A percentile compares a stretch with the other conserved stretches of the same genome.
Evolutionary conservation across 2,113 vertebrate genomes (phyloP).

Genomic region (Urocitellus parryii): DNA sequence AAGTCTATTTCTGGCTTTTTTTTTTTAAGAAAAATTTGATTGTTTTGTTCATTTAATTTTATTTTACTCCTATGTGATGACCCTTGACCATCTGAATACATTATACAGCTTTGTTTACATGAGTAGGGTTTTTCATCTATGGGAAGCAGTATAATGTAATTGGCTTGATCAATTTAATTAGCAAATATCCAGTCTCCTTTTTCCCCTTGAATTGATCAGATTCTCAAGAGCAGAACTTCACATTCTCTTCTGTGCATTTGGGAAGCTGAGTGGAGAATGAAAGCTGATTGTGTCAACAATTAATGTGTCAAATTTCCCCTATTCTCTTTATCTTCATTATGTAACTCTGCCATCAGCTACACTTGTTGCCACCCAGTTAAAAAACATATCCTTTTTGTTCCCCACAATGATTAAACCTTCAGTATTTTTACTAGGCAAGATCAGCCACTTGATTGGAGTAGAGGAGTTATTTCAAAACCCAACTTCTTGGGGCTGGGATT

Average conservation of each 20-base stretch:
- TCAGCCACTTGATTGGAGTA: constrained; percentile 3
- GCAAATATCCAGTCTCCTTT: neutral
- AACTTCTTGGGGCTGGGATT: neutral
- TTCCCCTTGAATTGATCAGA: neutral
- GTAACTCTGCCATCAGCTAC: neutral
- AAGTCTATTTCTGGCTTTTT: neutral
- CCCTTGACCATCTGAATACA: neutral
- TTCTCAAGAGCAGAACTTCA: neutral
- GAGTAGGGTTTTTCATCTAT: constrained; percentile 5
- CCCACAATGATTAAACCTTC: constrained; percentile 40
- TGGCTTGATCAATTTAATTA: neutral
- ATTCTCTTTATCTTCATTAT: neutral
- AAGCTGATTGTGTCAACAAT: constrained; percentile 18
- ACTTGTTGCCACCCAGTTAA: neutral
- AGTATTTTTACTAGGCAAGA: neutral
- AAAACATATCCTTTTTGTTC: neutral
- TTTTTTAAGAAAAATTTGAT: neutral
- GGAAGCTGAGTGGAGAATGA: constrained; percentile 17
- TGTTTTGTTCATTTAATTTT: constrained; percentile 42
- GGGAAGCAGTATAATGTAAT: neutral
- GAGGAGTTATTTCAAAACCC: neutral
- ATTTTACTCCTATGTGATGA: neutral
- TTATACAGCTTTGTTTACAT: neutral
- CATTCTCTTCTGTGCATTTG: neutral
- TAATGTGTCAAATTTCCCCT: neutral